phyloP scores from a whole-genome alignment of 2,888 invertebrate genomes.

The Drosophila paranaensis region DNA sequence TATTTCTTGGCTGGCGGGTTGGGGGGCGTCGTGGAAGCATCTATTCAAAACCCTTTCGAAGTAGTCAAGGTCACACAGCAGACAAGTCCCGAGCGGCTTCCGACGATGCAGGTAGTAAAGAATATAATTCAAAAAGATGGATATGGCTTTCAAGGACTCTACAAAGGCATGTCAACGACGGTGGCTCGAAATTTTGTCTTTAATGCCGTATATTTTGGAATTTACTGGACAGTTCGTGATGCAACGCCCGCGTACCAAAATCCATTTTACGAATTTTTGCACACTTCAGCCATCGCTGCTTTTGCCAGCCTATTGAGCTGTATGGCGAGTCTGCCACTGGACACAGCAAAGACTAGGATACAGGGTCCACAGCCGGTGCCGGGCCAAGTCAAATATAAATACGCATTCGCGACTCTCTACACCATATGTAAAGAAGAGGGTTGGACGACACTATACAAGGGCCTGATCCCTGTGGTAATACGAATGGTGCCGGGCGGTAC shows the following conservation, averaged over 20 bases:
- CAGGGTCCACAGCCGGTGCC: slow-evolving; percentile 2
- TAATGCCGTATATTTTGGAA: neutral
- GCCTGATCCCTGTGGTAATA: neutral
- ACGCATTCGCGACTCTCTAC: neutral
- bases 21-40: neutral
- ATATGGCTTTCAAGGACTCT: neutral
- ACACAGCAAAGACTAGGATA: neutral
- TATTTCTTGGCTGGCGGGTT: neutral
- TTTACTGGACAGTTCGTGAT: neutral
- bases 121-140: neutral
- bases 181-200: neutral
- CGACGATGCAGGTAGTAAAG: neutral
- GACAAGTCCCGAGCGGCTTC: neutral
- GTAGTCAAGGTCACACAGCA: neutral
- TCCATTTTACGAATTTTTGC: neutral
- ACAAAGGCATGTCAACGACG: neutral
- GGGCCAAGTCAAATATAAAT: neutral
- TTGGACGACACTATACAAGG: neutral
- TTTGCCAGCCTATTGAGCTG: neutral
- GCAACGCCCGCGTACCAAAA: neutral
- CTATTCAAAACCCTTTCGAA: neutral
- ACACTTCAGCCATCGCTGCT: neutral
- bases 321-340: neutral
- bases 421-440: neutral
- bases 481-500: slow-evolving; percentile 1